Percentiles rank a stretch among this genome's conserved stretches.
phyloP scores from a whole-genome alignment of 1,140 invertebrate species.

The Asobara japonica region DNA sequence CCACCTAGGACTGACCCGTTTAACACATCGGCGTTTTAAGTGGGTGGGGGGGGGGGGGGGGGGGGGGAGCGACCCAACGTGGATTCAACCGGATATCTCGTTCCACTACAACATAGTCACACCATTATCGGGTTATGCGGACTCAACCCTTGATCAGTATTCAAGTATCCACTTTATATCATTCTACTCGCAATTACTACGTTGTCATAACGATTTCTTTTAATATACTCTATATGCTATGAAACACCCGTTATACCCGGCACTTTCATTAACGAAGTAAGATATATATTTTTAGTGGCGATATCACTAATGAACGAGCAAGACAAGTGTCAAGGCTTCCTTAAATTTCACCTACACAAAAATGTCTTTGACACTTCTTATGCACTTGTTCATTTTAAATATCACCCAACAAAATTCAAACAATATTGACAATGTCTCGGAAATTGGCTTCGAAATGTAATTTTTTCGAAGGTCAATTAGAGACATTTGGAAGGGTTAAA shows the following conservation, averaged over 20 bases:
- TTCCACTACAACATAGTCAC: slow-evolving; percentile 1
- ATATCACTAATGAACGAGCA: neutral
- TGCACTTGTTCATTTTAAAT: no score
- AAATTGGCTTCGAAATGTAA: no score
- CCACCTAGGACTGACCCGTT: neutral
- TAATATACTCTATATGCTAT: neutral
- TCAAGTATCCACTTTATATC: slow-evolving; percentile 2
- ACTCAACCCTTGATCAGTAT: neutral
- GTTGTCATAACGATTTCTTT: neutral
- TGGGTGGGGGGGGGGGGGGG: neutral
- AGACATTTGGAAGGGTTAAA: no score
- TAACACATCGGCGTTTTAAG: neutral
- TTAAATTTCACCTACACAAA: no score
- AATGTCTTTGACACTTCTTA: no score
- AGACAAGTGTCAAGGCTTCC: neutral
- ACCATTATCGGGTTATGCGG: slow-evolving; percentile 1
- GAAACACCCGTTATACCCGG: neutral
- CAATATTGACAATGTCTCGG: no score
- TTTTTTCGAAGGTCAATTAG: no score
- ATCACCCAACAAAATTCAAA: no score
- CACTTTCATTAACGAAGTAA: neutral
- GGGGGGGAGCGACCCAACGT: neutral
- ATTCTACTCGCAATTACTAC: slow-evolving; percentile 7
- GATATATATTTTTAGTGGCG: no score
- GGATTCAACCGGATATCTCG: slow-evolving; percentile 8